These are phyloP conservation scores for Drosophila sucinea DNA, from an alignment of 1,140 invertebrate species.

Conservation along the genomic window DNA sequence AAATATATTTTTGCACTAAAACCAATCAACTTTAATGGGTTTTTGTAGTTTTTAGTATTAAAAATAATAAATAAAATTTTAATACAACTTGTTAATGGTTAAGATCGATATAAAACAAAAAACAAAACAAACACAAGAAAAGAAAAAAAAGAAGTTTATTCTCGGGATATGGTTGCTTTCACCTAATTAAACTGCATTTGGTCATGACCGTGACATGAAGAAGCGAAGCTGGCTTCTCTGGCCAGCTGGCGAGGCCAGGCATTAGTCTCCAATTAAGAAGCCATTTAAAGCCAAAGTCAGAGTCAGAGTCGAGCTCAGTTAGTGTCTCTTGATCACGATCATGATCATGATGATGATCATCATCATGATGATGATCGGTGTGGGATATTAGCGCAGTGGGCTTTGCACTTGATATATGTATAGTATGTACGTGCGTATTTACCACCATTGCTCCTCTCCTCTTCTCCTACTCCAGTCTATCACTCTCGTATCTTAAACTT, in stretches of 20 bases:
- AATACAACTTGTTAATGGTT: not conserved
- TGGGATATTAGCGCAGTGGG: slow-evolving; percentile 71
- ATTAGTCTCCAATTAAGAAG: slow-evolving; percentile 70
- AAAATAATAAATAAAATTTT: too few species aligned
- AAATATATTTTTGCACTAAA: too few species aligned
- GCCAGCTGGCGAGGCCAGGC: slow-evolving; percentile 28
- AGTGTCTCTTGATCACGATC: not conserved
- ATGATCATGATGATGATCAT: slow-evolving; percentile 24
- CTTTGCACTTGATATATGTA: slow-evolving; percentile 61
- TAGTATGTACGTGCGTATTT: slow-evolving; percentile 49
- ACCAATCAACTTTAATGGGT: too few species aligned
- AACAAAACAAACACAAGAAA: not conserved
- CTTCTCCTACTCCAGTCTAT: not conserved
- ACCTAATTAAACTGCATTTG: slow-evolving; percentile 72
- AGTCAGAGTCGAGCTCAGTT: slow-evolving; percentile 28
- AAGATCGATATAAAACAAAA: not conserved
- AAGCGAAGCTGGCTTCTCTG: slow-evolving; percentile 2
- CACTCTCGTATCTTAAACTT: slow-evolving; percentile 16
- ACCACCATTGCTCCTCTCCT: not conserved
- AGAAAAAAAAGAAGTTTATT: not conserved
- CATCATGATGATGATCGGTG: slow-evolving; percentile 21
- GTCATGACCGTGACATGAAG: slow-evolving; percentile 20
- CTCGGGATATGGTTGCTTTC: slow-evolving; percentile 45
- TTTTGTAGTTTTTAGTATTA: too few species aligned
- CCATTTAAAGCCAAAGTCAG: slow-evolving; percentile 48